phyloP scores from a whole-genome alignment of 1,140 invertebrate species.

The Teleopsis dalmanni region DNA sequence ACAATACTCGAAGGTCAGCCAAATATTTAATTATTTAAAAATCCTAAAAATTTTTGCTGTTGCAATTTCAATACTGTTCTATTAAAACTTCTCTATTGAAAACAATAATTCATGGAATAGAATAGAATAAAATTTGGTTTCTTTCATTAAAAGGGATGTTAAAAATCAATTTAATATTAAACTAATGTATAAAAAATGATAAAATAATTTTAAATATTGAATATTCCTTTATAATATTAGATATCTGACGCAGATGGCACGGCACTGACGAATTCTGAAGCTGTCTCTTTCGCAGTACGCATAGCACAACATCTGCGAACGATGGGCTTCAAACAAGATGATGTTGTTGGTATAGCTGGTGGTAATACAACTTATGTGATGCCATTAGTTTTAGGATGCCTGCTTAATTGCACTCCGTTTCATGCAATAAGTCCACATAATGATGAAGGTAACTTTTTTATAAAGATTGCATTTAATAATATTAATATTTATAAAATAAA shows the following conservation, averaged over 20 bases:
- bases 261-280: slow-evolving; percentile 35
- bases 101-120: no score
- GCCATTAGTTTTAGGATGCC: slow-evolving; percentile 33
- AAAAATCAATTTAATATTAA: no score
- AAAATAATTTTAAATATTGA: no score
- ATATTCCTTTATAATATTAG: slow-evolving; percentile 10
- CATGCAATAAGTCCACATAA: slow-evolving; percentile 25
- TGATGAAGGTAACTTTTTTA: slow-evolving; percentile 11
- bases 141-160: no score
- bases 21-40: no score
- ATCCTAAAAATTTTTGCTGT: no score
- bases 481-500: background rate
- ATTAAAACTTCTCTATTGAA: no score
- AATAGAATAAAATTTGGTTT: no score
- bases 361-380: slow-evolving; percentile 36
- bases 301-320: slow-evolving; percentile 35
- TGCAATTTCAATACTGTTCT: no score
- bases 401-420: slow-evolving; percentile 37
- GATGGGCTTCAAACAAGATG: slow-evolving; percentile 28
- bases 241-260: slow-evolving; percentile 39
- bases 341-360: slow-evolving; percentile 35
- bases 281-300: slow-evolving; percentile 35
- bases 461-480: background rate
- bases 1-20: no score
- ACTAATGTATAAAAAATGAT: no score